A percentile compares a stretch with the other conserved stretches of the same genome.
Evolutionary conservation across 1,140 invertebrate genomes (phyloP).

Genomic region (Neuroterus valhalla): DNA sequence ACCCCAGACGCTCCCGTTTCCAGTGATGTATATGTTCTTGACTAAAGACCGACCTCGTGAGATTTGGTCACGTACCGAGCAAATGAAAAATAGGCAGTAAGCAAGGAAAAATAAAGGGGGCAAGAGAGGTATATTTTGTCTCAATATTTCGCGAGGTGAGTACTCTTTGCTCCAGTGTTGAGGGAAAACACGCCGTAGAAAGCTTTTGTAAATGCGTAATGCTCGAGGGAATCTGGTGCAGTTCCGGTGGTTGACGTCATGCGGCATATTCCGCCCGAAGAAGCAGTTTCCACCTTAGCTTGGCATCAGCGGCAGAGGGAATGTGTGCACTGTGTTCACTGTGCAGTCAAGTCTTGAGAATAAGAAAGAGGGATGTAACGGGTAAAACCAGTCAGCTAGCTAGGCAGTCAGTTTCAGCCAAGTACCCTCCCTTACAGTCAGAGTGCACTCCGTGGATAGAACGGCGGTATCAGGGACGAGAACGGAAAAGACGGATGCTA

Average conservation of each 20-base stretch:
- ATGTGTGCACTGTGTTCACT: neutral
- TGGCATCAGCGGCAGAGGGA: conserved; percentile 3
- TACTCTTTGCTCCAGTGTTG: no score
- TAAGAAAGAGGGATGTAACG: conserved; percentile 9
- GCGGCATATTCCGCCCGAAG: neutral
- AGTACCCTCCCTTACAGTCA: neutral
- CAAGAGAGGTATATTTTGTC: neutral
- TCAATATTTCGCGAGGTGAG: no score
- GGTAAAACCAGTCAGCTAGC: conserved; percentile 4
- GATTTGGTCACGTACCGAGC: neutral
- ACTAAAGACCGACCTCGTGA: neutral
- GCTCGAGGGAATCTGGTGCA: neutral
- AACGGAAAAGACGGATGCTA: conserved; percentile 13
- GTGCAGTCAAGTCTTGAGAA: conserved; percentile 1
- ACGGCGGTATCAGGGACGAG: neutral
- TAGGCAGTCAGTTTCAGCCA: conserved; percentile 11
- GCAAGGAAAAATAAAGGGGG: no score
- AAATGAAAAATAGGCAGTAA: neutral
- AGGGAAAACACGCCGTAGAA: neutral
- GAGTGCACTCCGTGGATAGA: conserved; percentile 22
- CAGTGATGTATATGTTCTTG: no score
- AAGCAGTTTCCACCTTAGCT: neutral
- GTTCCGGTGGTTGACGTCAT: conserved; percentile 17
- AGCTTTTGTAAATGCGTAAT: conserved; percentile 5
- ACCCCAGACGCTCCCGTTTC: neutral